These are phyloP conservation scores for Halictus quadricinctus DNA, from an alignment of 2,888 invertebrate genomes.

Conservation along the genomic window DNA sequence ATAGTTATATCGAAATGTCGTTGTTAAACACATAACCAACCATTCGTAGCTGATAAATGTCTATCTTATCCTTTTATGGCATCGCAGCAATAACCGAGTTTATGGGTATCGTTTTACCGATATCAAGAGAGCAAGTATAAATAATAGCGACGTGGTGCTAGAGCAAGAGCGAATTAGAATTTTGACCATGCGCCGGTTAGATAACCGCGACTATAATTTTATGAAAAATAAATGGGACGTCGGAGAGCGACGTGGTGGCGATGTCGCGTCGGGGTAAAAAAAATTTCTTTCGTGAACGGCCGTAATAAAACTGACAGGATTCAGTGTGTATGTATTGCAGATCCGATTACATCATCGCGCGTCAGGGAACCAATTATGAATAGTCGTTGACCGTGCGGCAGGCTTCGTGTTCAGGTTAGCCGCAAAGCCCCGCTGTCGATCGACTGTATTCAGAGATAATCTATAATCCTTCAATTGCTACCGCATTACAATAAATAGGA, in stretches of 20 bases:
- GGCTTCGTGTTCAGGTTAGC: constrained; percentile 56
- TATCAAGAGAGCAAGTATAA: constrained; percentile 75
- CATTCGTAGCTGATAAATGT: constrained; percentile 78
- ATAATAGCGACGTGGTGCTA: constrained; percentile 59
- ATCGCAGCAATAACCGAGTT: constrained; percentile 76
- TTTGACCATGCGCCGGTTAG: constrained; percentile 22
- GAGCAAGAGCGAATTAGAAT: constrained; percentile 53
- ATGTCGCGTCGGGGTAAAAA: not conserved
- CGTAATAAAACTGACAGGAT: not conserved
- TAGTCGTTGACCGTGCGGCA: constrained; percentile 57
- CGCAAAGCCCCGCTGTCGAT: constrained; percentile 70
- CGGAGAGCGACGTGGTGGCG: not conserved
- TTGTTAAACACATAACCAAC: constrained; percentile 69
- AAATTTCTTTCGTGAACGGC: not conserved
- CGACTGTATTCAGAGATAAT: constrained; percentile 65
- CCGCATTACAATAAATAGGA: constrained; percentile 75
- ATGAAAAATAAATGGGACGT: not conserved
- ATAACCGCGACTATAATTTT: not conserved
- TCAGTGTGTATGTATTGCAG: constrained; percentile 23
- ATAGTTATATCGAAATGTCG: constrained; percentile 58
- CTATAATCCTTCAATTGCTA: constrained; percentile 77
- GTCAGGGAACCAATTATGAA: constrained; percentile 59
- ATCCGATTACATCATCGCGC: constrained; percentile 64
- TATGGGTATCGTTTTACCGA: constrained; percentile 74
- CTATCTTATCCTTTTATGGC: constrained; percentile 79